Evolutionary conservation across 1,140 invertebrate genomes (phyloP), one percentile per base, ranked within the genome.

Genomic region (Wasmannia auropunctata): DNA sequence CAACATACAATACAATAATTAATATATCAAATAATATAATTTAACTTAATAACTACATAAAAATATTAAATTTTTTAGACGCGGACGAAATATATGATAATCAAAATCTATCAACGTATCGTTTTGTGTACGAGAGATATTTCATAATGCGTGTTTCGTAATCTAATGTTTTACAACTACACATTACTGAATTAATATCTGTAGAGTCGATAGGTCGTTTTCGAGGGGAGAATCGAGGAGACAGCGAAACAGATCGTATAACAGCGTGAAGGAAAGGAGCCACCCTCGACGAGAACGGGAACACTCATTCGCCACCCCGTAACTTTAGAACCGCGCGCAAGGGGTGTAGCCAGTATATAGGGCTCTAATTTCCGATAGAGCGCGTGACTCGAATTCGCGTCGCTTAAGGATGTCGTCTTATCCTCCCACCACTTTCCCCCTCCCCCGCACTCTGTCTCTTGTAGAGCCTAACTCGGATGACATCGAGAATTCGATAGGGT

Each of bases 351-450:
- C 43, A 51, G n/a, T 92, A n/a, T n/a, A n/a, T n/a, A 90, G 90
- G 90, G 89, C 91, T 94, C 93, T 94, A 93, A 94, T 94, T 94
- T 94, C 93, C 93, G 93, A 93, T 91, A 88, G 91, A 86, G 70
- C 89, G 90, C 93, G 93, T 94, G 93, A 94, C 93, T 93, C 58
- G 93, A 93, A 94, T 94, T 87, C 81, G 60, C 83, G 74, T 74
- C 51, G 79, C 67, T 83, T 83, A 69, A 83, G 51, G n/a, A 46
- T 51, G 19, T 72, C 51, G 22, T 51, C 14, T 72, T 70, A 7
- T 28, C 62, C 46, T 25, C 2, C 43, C n/a, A 5, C 8, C 1
- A 37, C 14, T 2, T 19, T 25, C 7, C 3, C 11, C 51, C 19
- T 11, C 8, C 51, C 51, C 2, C 34, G 14, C 14, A 56, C n/a